Base-by-base conservation (phyloP, 2,113 vertebrate genomes). In the Scytalopus superciliaris region DNA sequence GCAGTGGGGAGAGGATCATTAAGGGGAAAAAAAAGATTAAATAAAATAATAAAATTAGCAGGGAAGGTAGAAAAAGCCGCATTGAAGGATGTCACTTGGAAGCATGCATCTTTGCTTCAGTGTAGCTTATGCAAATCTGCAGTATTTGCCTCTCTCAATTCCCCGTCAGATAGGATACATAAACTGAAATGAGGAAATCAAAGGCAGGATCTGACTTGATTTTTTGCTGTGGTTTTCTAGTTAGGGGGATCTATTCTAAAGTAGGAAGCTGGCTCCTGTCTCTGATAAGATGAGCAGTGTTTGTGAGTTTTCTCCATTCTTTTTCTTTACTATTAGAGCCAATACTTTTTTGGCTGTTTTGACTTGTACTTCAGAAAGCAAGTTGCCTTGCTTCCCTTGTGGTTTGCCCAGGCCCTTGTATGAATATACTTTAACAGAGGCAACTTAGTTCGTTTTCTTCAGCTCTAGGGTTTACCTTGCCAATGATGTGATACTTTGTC, bases 171-270 rank as follows among this genome's bases (percentile, higher is more conserved):
- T 49, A 77, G 52, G 45, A 63, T 77, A 56, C 15, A 10, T 69
- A 47, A 57, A 73, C 47, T 60, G 70, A 88, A 87, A 91, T 68
- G 83, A 94, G 44, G 49, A 90, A 93, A 89, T 94, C 77, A 92
- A 19, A 62, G 42, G 23, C 82, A 57, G 13, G 37, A 40, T 44
- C 19, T 59, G 12, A 68, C 27, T 72, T 69, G 3, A 9, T 49
- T 81, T 35, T 37, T 53, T 31, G 14, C 40, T 45, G 2, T 23
- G 21, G 10, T 72, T 96, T 94, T 57, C 31, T 91, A n/a, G 84
- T 72, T 86, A 77, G 5, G 0, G 23, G 30, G 13, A 69, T 67
- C 59, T 76, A 3, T 82, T 93, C 37, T 87, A 22, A 45, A 52
- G 9, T 27, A n/a, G 40, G 37, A 42, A 90, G n/a, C 70, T 64